Evolutionary conservation across 2,888 invertebrate species (phyloP).

Genomic region (Arctia plantaginis): DNA sequence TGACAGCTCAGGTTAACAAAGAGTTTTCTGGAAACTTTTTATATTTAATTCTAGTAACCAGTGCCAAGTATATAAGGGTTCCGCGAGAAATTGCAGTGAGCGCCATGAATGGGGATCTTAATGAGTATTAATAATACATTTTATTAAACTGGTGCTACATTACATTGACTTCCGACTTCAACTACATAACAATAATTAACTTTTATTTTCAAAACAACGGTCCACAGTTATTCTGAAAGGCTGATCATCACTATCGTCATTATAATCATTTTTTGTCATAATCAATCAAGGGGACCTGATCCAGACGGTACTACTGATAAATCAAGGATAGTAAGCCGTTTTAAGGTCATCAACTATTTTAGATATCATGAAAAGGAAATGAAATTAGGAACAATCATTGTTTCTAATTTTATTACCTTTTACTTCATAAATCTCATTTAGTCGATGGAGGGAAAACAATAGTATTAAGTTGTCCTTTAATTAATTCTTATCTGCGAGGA

Average conservation of each 20-base stretch:
- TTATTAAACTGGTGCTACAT: too few species aligned
- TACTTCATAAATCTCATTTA: constrained; percentile 11
- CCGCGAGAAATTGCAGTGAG: too few species aligned
- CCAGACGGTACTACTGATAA: too few species aligned
- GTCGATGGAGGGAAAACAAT: constrained; percentile 18
- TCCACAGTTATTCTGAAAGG: too few species aligned
- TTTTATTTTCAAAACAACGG: too few species aligned
- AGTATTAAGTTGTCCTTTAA: constrained; percentile 29
- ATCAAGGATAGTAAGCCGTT: too few species aligned
- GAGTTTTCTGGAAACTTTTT: background rate
- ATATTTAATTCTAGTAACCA: background rate
- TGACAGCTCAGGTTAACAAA: background rate
- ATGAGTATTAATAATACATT: too few species aligned
- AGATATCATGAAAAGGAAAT: background rate
- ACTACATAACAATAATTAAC: too few species aligned
- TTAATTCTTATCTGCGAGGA: constrained; percentile 45
- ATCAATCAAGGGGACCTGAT: background rate
- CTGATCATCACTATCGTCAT: too few species aligned
- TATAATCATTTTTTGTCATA: background rate
- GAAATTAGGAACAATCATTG: background rate
- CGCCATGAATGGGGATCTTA: too few species aligned
- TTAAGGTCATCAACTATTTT: background rate
- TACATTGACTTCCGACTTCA: too few species aligned
- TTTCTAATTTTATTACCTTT: background rate
- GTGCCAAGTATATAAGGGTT: too few species aligned